Percentiles rank a stretch among this genome's conserved stretches.
Evolutionary conservation across 2,797 vertebrate species (phyloP).

Genomic region (Megalops cyprinoides): DNA sequence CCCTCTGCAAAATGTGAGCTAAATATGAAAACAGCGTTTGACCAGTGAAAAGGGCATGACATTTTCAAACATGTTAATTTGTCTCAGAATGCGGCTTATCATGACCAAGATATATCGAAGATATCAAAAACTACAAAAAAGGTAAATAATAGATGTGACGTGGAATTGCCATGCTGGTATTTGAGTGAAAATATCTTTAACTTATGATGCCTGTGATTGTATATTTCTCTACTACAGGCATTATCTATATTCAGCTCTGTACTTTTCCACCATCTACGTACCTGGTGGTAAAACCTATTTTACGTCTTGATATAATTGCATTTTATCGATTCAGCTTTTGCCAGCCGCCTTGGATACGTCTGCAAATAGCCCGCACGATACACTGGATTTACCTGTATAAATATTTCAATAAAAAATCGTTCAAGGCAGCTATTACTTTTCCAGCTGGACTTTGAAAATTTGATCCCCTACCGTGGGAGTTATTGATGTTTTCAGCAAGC

Average conservation of each 20-base stretch:
- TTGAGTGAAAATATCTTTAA: neutral
- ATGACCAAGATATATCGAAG: neutral
- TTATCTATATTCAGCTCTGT: constrained; percentile 8
- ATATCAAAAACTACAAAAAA: neutral
- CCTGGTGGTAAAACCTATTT: neutral
- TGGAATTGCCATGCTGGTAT: neutral
- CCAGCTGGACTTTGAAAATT: constrained; percentile 21
- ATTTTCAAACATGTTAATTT: no score
- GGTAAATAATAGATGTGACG: neutral
- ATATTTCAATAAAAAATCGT: constrained; percentile 30
- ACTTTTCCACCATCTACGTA: neutral
- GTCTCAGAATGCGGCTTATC: neutral
- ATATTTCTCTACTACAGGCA: neutral
- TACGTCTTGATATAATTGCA: constrained; percentile 15
- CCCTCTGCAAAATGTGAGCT: neutral
- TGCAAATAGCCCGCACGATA: neutral
- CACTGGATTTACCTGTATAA: constrained; percentile 30
- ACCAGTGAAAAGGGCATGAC: neutral
- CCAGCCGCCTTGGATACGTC: neutral
- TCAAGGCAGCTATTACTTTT: neutral
- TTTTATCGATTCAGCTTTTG: constrained; percentile 22
- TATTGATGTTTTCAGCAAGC: constrained; percentile 5
- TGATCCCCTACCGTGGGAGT: constrained; percentile 6
- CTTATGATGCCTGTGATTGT: neutral
- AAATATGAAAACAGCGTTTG: constrained; percentile 13